Conservation (phyloP, 1,140 invertebrate species). For the Bombus breviceps region DNA sequence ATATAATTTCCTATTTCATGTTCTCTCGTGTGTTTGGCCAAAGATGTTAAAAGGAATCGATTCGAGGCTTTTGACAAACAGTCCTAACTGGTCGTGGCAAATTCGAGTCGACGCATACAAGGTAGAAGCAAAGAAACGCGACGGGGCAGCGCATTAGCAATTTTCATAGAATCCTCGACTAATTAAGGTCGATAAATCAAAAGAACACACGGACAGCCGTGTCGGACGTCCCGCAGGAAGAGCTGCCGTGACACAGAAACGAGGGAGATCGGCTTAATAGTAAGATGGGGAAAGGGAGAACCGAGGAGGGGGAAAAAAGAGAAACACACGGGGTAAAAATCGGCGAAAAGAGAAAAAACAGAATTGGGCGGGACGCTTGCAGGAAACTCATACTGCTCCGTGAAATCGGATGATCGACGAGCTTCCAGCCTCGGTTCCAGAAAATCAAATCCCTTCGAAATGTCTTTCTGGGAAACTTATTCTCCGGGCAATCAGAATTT, state of each 20-base stretch:
- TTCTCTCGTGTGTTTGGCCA: neutral
- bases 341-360: conserved; percentile 24
- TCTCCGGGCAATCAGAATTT: neutral
- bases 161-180: conserved; percentile 72
- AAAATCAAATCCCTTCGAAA: conserved; percentile 27
- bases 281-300: neutral
- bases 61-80: neutral
- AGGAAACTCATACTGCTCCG: conserved; percentile 23
- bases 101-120: neutral
- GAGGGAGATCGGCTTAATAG: conserved; percentile 32
- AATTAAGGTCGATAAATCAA: conserved; percentile 77
- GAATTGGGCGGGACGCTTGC: conserved; percentile 15
- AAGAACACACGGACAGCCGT: conserved; percentile 62
- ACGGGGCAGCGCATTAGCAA: conserved; percentile 26
- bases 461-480: conserved; percentile 8
- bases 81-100: conserved; percentile 18
- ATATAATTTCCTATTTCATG: neutral
- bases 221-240: conserved; percentile 43
- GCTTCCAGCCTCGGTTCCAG: conserved; percentile 8
- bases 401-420: conserved; percentile 40
- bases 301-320: neutral
- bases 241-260: conserved; percentile 16
- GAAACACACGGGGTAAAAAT: conserved; percentile 38
- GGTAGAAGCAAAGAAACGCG: conserved; percentile 21
- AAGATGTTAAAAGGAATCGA: neutral